Base-by-base conservation (phyloP, 2,113 vertebrate species). In the Sphyrna mokarran region DNA sequence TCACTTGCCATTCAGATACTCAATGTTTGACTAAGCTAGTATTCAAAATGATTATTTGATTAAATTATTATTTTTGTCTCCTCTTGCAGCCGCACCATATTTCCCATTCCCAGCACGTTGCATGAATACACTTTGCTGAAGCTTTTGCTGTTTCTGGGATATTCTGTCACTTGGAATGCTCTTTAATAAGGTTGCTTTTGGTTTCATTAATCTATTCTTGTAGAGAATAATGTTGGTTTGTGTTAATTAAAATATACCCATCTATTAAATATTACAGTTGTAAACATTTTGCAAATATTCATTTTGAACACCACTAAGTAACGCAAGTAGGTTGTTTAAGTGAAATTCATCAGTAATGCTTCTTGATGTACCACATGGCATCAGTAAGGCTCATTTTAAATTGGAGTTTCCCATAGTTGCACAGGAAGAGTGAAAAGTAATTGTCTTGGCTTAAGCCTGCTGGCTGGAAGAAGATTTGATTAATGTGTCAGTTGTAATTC, bases 201-300 rank as follows among this genome's bases (percentile, higher is more conserved):
- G 14, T 10, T 93, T 66, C n/a, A 37, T 68, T 91, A 4, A 83
- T 83, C 37, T 83, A n/a, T 63, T 61, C 54, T 63, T 91, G 58
- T n/a, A n/a, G 26, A 63, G 29, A n/a, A 37, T 58, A 93, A 90
- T 58, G 13, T 90, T 29, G 86, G 33, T 9, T 93, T 37, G 5
- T 93, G 89, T 37, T 61, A 93, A 16, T 93, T 93, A 66, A 93
- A 93, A 66, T 22, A 63, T 90, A 93, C 66, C 61, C 37, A 63
- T 22, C 14, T 8, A n/a, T 40, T 22, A 63, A 66, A 37, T 91
- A 16, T 7, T 91, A 29, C 16, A 93, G 61, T 66, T 68, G 89
- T 68, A 66, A 93, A n/a, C 18, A 20, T 66, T 37, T 93, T 40
- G 33, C 61, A 91, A 63, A 91, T 63, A 16, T 14, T 33, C 13